Evolutionary conservation across 2,113 vertebrate species (phyloP).

Genomic region (Forbesichthys papilliferus): DNA sequence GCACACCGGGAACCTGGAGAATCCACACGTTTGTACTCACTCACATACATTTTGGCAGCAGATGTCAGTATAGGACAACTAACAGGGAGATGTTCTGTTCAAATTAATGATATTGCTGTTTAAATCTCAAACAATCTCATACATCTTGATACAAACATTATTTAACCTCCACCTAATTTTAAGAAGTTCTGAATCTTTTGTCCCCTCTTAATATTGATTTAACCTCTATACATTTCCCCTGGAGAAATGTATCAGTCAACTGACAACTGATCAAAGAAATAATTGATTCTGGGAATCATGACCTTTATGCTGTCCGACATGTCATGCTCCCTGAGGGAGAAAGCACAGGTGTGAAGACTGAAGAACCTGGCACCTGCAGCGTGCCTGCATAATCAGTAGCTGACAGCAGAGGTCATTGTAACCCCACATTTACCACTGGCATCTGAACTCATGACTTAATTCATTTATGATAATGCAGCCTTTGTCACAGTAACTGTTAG

Average conservation of each 20-base stretch:
- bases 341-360: slow-evolving; percentile 47
- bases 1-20: too few species aligned
- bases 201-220: background rate
- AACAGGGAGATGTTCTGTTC: too few species aligned
- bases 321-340: slow-evolving; percentile 36
- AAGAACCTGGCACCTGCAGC: background rate
- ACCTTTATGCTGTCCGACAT: slow-evolving; percentile 24
- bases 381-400: slow-evolving; percentile 55
- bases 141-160: too few species aligned
- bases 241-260: slow-evolving; percentile 28
- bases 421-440: slow-evolving; percentile 12
- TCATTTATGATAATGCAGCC: background rate
- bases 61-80: too few species aligned
- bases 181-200: too few species aligned
- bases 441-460: background rate
- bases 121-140: too few species aligned
- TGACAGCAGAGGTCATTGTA: slow-evolving; percentile 65
- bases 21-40: too few species aligned
- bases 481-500: slow-evolving; percentile 10
- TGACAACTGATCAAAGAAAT: slow-evolving; percentile 45
- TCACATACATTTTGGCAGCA: too few species aligned
- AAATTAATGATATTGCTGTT: too few species aligned
- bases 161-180: too few species aligned
- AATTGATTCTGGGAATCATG: slow-evolving; percentile 18
- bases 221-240: background rate